phyloP scores from a whole-genome alignment of 2,888 invertebrate species.

The Polymixis flavicincta region DNA sequence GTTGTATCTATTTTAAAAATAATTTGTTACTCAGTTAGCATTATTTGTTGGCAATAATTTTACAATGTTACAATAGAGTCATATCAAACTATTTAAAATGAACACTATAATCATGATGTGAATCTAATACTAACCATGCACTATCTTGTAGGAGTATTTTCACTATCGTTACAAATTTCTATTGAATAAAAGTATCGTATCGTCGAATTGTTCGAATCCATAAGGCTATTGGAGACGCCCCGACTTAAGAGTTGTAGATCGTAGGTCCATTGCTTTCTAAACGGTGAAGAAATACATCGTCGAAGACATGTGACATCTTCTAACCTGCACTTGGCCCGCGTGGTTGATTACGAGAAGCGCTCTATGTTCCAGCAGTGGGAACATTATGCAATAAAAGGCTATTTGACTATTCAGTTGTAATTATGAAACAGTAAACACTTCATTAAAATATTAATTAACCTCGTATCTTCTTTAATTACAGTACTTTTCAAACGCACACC shows the following conservation, averaged over 20 bases:
- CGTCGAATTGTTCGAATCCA: too few species aligned
- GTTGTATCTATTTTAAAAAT: not conserved
- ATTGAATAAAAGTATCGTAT: not conserved
- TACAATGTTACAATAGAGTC: not conserved
- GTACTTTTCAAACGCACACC: not conserved
- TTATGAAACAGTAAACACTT: not conserved
- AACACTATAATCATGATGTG: not conserved
- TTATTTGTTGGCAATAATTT: not conserved
- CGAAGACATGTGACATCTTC: too few species aligned
- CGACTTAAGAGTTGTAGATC: too few species aligned
- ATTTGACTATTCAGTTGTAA: slow-evolving; percentile 1
- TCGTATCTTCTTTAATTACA: not conserved
- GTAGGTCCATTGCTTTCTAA: too few species aligned
- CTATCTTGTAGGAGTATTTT: not conserved
- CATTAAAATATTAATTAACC: not conserved
- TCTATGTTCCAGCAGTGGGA: too few species aligned
- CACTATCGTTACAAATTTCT: too few species aligned
- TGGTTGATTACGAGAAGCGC: too few species aligned
- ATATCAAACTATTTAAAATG: not conserved
- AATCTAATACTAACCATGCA: too few species aligned
- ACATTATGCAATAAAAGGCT: too few species aligned
- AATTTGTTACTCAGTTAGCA: not conserved
- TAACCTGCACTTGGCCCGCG: too few species aligned
- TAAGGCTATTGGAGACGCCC: too few species aligned
- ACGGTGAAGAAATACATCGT: too few species aligned